Percentiles rank a stretch among this genome's conserved stretches.
Evolutionary conservation across 2,113 vertebrate species (phyloP).

Genomic region (Felis chaus): DNA sequence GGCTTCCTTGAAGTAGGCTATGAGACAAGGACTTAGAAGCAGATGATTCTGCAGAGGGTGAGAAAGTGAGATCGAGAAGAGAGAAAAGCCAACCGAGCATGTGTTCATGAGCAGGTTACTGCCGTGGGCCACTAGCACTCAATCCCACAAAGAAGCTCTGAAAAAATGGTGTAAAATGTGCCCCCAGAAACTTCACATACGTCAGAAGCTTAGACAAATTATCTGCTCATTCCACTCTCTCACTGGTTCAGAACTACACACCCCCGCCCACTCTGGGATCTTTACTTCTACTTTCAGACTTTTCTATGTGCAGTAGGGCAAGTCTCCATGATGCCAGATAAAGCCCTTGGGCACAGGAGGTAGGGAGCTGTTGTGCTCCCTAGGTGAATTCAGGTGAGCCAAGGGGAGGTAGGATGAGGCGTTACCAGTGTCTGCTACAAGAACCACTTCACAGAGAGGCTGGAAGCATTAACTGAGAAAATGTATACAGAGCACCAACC

Average conservation of each 20-base stretch:
- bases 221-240: background rate
- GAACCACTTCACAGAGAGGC: background rate
- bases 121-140: background rate
- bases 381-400: background rate
- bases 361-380: background rate
- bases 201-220: background rate
- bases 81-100: background rate
- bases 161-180: background rate
- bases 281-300: background rate
- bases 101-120: background rate
- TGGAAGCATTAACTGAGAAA: background rate
- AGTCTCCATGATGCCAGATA: background rate
- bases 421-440: background rate
- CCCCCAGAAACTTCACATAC: background rate
- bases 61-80: background rate
- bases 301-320: background rate
- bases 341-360: background rate
- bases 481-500: background rate
- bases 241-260: background rate
- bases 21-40: background rate
- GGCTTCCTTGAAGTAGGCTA: background rate
- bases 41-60: background rate
- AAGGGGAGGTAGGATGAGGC: rapidly evolving
- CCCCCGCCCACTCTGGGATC: background rate
- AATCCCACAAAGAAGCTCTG: background rate